Evolutionary conservation across 2,797 vertebrate genomes (phyloP).

Genomic region (Alauda arvensis): DNA sequence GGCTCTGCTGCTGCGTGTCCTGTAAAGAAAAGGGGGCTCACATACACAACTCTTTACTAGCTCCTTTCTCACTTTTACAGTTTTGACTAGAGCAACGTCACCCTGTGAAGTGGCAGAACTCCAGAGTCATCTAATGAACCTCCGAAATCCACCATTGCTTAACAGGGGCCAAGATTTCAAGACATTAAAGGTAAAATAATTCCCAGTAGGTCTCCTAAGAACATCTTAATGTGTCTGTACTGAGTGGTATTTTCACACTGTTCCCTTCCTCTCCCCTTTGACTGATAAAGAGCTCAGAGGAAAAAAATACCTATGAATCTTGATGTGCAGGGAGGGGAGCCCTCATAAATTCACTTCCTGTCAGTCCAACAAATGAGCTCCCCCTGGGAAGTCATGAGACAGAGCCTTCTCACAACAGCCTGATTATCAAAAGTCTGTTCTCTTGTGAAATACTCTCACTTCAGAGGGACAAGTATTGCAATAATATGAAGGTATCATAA

Average conservation of each 20-base stretch:
- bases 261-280: constrained; percentile 22
- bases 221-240: not conserved
- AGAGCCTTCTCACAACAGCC: constrained; percentile 21
- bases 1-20: not conserved
- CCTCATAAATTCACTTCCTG: constrained; percentile 20
- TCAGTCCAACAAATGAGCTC: constrained; percentile 29
- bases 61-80: not conserved
- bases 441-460: not conserved
- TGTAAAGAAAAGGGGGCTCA: not conserved
- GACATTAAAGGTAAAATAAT: not conserved
- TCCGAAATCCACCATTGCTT: not conserved
- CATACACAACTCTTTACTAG: not conserved
- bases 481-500: not conserved
- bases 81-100: not conserved
- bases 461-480: not conserved
- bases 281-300: constrained; percentile 1
- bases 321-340: constrained; percentile 3
- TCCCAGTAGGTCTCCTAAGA: not conserved
- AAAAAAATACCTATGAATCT: constrained; percentile 3
- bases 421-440: not conserved
- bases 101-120: not conserved
- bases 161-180: not conserved
- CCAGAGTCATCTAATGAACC: not conserved
- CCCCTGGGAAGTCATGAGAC: not conserved
- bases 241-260: not conserved